Evolutionary conservation across 2,797 vertebrate species (phyloP).

Genomic region (Falco concolor): DNA sequence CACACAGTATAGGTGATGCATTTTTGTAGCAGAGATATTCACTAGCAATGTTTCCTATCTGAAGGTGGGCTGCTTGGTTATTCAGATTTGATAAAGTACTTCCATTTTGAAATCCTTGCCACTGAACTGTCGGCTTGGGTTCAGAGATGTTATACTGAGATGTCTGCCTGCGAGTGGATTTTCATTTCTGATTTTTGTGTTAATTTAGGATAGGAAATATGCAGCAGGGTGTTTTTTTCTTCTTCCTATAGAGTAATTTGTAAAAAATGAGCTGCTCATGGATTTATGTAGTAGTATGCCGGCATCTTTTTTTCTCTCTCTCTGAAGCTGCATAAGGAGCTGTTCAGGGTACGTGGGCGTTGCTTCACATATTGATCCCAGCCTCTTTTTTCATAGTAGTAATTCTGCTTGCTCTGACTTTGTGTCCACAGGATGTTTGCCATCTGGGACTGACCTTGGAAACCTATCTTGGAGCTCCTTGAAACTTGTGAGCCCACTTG

Average conservation of each 20-base stretch:
- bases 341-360: neutral
- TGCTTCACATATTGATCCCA: neutral
- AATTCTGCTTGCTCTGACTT: neutral
- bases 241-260: neutral
- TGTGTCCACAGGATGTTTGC: neutral
- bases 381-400: neutral
- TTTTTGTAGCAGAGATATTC: neutral
- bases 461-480: neutral
- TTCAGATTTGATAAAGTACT: neutral
- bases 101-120: neutral
- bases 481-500: neutral
- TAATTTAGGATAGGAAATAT: neutral
- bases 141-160: neutral
- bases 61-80: neutral
- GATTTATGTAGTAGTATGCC: neutral
- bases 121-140: neutral
- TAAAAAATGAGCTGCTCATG: neutral
- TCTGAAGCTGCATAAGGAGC: neutral
- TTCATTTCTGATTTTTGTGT: neutral
- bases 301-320: neutral
- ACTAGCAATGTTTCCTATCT: neutral
- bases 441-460: neutral
- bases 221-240: fast-evolving
- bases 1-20: fast-evolving
- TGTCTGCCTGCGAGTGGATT: neutral